These are phyloP conservation scores for Rhinogobius similis DNA, from an alignment of 2,113 vertebrate genomes.

Conservation along the genomic window DNA sequence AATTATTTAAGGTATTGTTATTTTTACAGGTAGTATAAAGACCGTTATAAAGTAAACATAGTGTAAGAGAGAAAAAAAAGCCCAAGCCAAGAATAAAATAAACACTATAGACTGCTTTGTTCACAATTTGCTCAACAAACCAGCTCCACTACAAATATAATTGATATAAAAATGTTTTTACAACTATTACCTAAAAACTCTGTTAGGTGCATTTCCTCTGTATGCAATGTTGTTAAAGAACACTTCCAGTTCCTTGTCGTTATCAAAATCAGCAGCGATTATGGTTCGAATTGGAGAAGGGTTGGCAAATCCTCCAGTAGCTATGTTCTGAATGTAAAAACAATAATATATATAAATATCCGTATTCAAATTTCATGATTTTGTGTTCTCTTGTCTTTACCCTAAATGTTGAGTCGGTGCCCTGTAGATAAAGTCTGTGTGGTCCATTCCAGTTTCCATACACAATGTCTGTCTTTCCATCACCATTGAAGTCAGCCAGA, in stretches of 20 bases:
- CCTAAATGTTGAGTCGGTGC: conserved; percentile 80
- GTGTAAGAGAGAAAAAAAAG: neutral
- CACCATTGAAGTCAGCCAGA: conserved; percentile 89
- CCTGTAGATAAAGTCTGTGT: conserved; percentile 90
- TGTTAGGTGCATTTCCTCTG: conserved; percentile 84
- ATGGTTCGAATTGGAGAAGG: conserved; percentile 88
- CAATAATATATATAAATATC: no score
- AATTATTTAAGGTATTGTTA: neutral
- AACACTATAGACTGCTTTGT: neutral
- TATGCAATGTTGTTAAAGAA: conserved; percentile 97
- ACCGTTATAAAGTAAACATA: neutral
- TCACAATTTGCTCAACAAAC: neutral
- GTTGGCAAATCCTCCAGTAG: conserved; percentile 83
- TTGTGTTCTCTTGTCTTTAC: conserved; percentile 68
- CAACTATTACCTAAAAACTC: conserved; percentile 87
- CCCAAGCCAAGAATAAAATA: neutral
- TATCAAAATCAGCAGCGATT: conserved; percentile 91
- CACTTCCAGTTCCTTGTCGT: conserved; percentile 89
- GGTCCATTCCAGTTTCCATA: conserved; percentile 96
- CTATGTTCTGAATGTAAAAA: conserved; percentile 81
- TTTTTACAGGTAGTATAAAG: neutral
- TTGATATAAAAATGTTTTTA: no score
- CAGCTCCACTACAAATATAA: neutral
- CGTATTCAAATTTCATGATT: no score
- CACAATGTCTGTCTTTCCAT: conserved; percentile 89